Conservation (phyloP, 2,888 invertebrate genomes). For the Emesis russula region DNA sequence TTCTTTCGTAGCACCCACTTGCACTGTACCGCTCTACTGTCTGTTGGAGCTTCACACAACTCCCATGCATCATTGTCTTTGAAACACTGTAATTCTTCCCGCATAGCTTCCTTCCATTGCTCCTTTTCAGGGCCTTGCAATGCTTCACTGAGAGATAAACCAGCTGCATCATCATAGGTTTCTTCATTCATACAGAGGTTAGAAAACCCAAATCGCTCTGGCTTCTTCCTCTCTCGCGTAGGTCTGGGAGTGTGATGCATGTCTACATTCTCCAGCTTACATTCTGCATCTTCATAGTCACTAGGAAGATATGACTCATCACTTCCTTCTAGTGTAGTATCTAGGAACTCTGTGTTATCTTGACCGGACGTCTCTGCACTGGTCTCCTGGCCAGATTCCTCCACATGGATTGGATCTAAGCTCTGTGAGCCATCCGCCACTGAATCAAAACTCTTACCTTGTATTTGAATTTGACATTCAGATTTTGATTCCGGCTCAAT, state of each 20-base stretch:
- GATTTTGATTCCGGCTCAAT: background rate
- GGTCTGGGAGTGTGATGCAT: background rate
- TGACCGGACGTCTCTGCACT: background rate
- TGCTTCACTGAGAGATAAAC: conserved; percentile 40
- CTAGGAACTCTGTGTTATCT: background rate
- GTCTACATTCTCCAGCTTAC: background rate
- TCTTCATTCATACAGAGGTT: conserved; percentile 16
- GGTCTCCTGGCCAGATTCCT: background rate
- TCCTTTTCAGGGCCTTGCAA: conserved; percentile 54
- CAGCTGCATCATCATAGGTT: background rate
- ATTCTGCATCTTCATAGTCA: background rate
- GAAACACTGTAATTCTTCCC: conserved; percentile 60
- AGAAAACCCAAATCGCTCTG: conserved; percentile 37
- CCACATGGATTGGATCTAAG: background rate
- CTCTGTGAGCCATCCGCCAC: conserved; percentile 19
- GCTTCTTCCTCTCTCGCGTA: background rate
- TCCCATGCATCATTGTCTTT: conserved; percentile 72
- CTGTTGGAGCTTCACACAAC: conserved; percentile 52
- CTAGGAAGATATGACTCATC: background rate
- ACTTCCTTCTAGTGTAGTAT: background rate
- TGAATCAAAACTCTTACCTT: background rate
- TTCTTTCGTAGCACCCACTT: conserved; percentile 56
- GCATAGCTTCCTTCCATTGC: conserved; percentile 48
- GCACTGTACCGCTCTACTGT: conserved; percentile 53
- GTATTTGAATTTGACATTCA: background rate